These are phyloP conservation scores for Clarias platycephalus DNA, from an alignment of 2,797 vertebrate species.

Conservation along the genomic window DNA sequence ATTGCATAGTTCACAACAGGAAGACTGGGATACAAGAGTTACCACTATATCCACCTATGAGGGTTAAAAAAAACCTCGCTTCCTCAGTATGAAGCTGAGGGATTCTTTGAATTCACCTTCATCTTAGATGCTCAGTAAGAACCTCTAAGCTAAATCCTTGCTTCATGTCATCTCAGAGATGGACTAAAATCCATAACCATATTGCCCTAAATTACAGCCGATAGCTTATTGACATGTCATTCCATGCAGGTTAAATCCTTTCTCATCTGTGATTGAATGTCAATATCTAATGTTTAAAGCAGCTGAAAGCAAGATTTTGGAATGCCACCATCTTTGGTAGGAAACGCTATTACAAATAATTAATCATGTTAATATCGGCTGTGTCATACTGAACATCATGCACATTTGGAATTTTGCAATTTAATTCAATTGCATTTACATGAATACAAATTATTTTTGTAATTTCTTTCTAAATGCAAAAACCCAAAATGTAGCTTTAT, in stretches of 20 bases:
- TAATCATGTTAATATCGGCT: not conserved
- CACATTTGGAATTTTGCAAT: too few relatives aligned
- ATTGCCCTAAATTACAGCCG: conserved; percentile 67
- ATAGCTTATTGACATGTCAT: conserved; percentile 56
- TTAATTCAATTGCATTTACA: too few relatives aligned
- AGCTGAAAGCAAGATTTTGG: not conserved
- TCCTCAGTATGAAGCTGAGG: conserved; percentile 63
- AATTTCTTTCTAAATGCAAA: too few relatives aligned
- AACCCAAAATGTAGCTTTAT: too few relatives aligned
- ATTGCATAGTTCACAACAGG: conserved; percentile 78
- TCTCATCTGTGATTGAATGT: conserved; percentile 1
- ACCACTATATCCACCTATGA: conserved; percentile 68
- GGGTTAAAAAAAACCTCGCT: conserved; percentile 66
- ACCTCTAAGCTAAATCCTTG: conserved; percentile 72
- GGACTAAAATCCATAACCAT: conserved; percentile 67
- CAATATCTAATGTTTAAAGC: not conserved
- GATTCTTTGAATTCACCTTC: conserved; percentile 63
- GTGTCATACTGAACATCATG: not conserved
- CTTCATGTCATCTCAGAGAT: conserved; percentile 72
- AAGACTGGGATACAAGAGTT: conserved; percentile 80
- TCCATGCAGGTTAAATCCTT: conserved; percentile 53
- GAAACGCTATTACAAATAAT: not conserved
- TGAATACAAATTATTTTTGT: too few relatives aligned
- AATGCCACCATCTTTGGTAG: not conserved
- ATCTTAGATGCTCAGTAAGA: conserved; percentile 63